Base-by-base conservation (phyloP, 1,140 invertebrate genomes). In the Notospermus geniculatus region DNA sequence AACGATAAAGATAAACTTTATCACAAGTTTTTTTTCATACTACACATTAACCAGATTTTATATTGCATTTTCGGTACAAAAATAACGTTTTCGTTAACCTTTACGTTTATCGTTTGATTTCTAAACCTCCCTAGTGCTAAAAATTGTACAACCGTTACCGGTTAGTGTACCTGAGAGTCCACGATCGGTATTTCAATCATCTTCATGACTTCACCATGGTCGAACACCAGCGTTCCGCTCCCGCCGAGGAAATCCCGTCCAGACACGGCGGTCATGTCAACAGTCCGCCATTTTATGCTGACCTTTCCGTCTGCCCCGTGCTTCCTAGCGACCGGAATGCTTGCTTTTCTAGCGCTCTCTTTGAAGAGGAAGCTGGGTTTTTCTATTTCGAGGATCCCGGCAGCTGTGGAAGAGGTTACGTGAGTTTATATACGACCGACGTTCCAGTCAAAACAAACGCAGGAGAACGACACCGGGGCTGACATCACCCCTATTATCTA, bases 331-430 rank as follows among this genome's bases (percentile, higher is more conserved):
- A 88, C 81, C 11, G 85, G 82, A 29, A 88, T 74, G 17, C 72
- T 62, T 1, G 85, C 85, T 15, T 73, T 74, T 0, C 85, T 85
- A 54, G 82, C 80, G 64, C 85, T 87, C 71, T 88, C 87, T 71
- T 87, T 87, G 54, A 87, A 86, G 19, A 88, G 65, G 27, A 84
- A 72, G 65, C 86, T 86, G 54, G 87, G 79, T 68, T 87, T 85
- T 29, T 81, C 77, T 72, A 88, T 88, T 56, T 83, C 78, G 29
- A 88, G 67, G n/a, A 83, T 79, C 27, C 87, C 87, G 56, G 87
- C 87, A 66, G 86, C 86, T 87, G 69, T 2, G 74, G 64, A 57
- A 66, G 32, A 36, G 15, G 32, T 36, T 4, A 15, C 32, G 15
- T 7, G 5, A 36, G 15, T 36, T 36, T 4, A 15, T 36, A 7